phyloP scores from a whole-genome alignment of 2,888 invertebrate species.

The Hanleya hanleyi region DNA sequence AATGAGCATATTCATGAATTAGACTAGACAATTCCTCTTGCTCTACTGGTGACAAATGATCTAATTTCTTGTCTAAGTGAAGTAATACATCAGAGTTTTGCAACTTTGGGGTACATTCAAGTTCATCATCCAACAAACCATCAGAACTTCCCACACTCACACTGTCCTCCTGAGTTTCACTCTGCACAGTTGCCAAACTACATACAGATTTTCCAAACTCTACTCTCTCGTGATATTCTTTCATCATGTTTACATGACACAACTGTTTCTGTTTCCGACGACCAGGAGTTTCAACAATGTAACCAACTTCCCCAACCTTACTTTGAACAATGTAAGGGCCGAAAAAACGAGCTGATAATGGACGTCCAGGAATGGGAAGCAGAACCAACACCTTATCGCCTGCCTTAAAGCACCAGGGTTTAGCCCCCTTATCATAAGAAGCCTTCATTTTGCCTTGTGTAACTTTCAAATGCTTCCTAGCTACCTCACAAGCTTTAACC shows the following conservation, averaged over 20 bases:
- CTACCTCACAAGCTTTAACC: background rate
- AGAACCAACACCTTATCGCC: constrained; percentile 36
- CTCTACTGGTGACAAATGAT: background rate
- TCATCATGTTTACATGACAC: constrained; percentile 39
- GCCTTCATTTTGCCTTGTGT: background rate
- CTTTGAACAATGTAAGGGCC: constrained; percentile 8
- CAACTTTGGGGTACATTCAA: background rate
- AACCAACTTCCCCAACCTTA: constrained; percentile 1
- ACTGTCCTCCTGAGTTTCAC: too few relatives aligned
- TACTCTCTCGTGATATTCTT: too few relatives aligned
- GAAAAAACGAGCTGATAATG: constrained; percentile 12
- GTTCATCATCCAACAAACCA: too few relatives aligned
- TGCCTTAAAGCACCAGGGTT: too few relatives aligned
- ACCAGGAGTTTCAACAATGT: constrained; percentile 26
- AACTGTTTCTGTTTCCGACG: constrained; percentile 27
- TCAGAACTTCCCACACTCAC: too few relatives aligned
- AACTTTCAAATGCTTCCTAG: background rate
- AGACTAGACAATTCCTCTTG: background rate
- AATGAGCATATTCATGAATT: constrained; percentile 6
- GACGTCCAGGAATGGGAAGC: too few relatives aligned
- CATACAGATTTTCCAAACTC: too few relatives aligned
- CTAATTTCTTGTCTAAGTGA: background rate
- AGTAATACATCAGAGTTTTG: background rate
- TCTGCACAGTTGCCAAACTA: too few relatives aligned
- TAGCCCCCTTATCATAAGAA: too few relatives aligned